These are phyloP conservation scores for Scyliorhinus canicula DNA, from an alignment of 2,797 vertebrate genomes.

Conservation along the genomic window DNA sequence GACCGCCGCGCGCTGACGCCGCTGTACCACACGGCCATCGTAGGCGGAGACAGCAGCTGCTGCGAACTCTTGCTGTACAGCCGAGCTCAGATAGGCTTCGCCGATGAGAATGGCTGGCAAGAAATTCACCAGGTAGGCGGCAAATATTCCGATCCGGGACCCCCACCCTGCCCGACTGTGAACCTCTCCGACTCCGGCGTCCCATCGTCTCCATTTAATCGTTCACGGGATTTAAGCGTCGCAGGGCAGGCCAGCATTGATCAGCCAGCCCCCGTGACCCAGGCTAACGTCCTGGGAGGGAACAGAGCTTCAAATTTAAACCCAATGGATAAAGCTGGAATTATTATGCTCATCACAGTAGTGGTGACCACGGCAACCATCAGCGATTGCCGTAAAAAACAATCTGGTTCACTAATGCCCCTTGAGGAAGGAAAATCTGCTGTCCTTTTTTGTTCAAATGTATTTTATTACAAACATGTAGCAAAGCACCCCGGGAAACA, in stretches of 20 bases:
- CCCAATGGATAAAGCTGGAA: too few species aligned
- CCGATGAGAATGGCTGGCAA: constrained; percentile 91
- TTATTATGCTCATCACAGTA: too few species aligned
- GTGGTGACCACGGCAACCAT: too few species aligned
- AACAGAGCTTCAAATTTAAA: too few species aligned
- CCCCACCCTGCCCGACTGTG: background rate
- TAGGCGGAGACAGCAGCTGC: constrained; percentile 85
- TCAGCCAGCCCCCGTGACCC: background rate
- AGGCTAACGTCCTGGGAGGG: too few species aligned
- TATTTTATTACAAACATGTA: too few species aligned
- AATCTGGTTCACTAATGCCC: too few species aligned
- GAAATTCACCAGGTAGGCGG: constrained; percentile 80
- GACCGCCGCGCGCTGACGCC: constrained; percentile 85
- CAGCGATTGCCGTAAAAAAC: too few species aligned
- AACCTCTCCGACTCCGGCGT: too few species aligned
- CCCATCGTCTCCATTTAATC: background rate
- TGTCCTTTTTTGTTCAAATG: too few species aligned
- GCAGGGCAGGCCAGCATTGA: background rate
- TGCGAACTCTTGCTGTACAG: constrained; percentile 84
- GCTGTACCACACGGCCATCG: constrained; percentile 89
- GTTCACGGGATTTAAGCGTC: background rate
- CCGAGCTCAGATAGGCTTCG: constrained; percentile 72
- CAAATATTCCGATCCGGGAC: background rate
- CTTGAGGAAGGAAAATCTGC: too few species aligned
- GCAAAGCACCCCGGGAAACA: too few species aligned